Evolutionary conservation across 2,113 vertebrate genomes (phyloP), one percentile per base, ranked within the genome.

Genomic region (Malurus melanocephalus): DNA sequence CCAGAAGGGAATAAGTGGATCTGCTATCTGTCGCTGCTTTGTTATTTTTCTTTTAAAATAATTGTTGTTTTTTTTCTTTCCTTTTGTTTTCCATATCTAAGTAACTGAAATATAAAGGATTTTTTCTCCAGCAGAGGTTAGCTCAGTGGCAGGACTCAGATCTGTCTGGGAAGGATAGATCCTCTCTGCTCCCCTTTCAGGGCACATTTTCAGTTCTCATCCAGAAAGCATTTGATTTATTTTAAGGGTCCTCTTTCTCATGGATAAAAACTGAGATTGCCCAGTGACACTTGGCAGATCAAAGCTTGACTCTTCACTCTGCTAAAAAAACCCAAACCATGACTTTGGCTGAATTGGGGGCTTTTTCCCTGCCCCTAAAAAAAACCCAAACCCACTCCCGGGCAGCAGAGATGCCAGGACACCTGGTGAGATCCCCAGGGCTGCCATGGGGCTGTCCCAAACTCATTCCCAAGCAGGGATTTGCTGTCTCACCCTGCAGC

Each of bases 381-480:
- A 52, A 76, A 74, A 1, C 15, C 46, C 30, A 33, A 61, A 17
- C 28, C 27, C 26, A 12, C 11, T 32, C 5, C 7, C 0, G 0
- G 35, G 43, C 38, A 87, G 23, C 33, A 1, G 0, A 80, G 23
- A 33, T 23, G 23, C 46, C 66, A 27, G 49, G 22, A 61, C 2
- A 0, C 18, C 4, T 11, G 40, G 46, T 4, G 4, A 65, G 45
- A 6, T 21, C 12, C 45, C 28, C 32, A 43, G 65, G 43, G 46
- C 46, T 91, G 45, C 42, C 12, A 0, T 38, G 75, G 40, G 75
- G 40, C 55, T n/a, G 27, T 30, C 62, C 57, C 73, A 64, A 23
- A 35, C 60, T 60, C 3, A 11, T 28, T 65, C 52, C 62, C 35
- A 75, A 73, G n/a, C 42, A 7, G 5, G 52, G 40, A 48, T 87